Base-by-base conservation (phyloP, 2,797 vertebrate genomes). In the Delichon dasypus region DNA sequence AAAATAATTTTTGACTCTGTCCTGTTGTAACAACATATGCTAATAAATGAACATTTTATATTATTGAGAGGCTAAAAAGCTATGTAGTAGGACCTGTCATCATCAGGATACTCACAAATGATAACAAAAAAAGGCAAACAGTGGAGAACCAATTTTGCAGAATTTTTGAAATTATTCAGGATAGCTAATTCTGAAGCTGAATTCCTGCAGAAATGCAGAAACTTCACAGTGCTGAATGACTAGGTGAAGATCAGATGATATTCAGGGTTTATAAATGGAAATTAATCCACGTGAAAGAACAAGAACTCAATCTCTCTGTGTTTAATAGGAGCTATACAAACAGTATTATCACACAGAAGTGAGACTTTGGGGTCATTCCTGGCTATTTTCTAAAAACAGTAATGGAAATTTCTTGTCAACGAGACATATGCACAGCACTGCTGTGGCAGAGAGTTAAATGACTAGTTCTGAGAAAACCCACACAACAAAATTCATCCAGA, bases 391-490 rank as follows among this genome's bases (percentile, higher is more conserved):
- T 92, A 66, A 79, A 88, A 90, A 47, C 0, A 4, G n/a, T 42
- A 85, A 92, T 66, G 84, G 81, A 81, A 75, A 34, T 81, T 85
- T 92, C 77, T 89, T 89, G 70, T 85, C 68, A 92, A 48, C 2
- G 19, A 85, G 60, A 50, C 66, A 82, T 75, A 81, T 60, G 80
- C 51, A 67, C 44, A 84, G 55, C 79, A 50, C 6, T 78, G 72
- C 85, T 67, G 51, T 76, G 77, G 40, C 62, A 93, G 83, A 87
- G 50, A 89, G 50, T 85, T 72, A 55, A 72, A 78, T 64, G 47
- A 85, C 71, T 84, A 53, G 29, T 45, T 89, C 60, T 78, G 65
- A 95, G 90, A 84, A 94, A 95, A 70, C 44, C 32, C 74, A 81
- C 85, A 79, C 51, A 60, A 34, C 3, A 84, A 85, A 90, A 93